Base-by-base conservation (phyloP, 64 coral and sea anemone genomes). In the Stichodactyla mertensii region DNA sequence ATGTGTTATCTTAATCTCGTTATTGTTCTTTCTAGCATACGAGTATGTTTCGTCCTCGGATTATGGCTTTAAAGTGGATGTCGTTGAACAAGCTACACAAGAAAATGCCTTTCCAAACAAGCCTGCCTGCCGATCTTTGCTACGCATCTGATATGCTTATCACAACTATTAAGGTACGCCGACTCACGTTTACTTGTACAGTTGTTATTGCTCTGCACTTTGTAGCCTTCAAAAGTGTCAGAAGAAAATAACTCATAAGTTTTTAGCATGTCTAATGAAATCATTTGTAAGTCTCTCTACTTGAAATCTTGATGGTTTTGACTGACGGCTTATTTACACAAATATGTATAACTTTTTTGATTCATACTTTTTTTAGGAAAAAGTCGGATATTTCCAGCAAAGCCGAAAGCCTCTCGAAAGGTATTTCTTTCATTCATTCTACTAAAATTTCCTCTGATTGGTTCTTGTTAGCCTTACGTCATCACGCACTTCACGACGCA, bases 141-240 rank as follows among this genome's bases (percentile, higher is more conserved):
- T 90, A 87, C 91, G 96, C 96, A 66, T 92, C 93, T 19, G 93
- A 98, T 84, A 89, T 95, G 88, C 86, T 98, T 57, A 78, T 98
- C 28, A 79, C 91, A 53, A 77, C 89, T 16, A 55, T 98, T 69
- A 93, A 98, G 90, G 96, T 98, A 78, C 18, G 7, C 4, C 6
- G 0, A 66, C 62, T 6, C 19, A 66, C 19, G 36, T 2, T 45
- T 2, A 2, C 36, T 45, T 45, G 36, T 45, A 45, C 36, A 45
- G 1, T 45, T 45, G 36, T 45, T 45, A 45, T 45, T 45, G 36
- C 0, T 45, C 0, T 45, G 36, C 36, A 45, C 36, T 45, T 45
- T 45, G 36, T 45, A 45, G 36, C 36, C 36, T 45, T 45, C 36
- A 45, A 45, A 45, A 45, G 36, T 45, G 36, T 2, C 36, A 45